Evolutionary conservation across 2,888 invertebrate species (phyloP), one percentile per base, ranked within the genome.

Genomic region (Elysia crispata): DNA sequence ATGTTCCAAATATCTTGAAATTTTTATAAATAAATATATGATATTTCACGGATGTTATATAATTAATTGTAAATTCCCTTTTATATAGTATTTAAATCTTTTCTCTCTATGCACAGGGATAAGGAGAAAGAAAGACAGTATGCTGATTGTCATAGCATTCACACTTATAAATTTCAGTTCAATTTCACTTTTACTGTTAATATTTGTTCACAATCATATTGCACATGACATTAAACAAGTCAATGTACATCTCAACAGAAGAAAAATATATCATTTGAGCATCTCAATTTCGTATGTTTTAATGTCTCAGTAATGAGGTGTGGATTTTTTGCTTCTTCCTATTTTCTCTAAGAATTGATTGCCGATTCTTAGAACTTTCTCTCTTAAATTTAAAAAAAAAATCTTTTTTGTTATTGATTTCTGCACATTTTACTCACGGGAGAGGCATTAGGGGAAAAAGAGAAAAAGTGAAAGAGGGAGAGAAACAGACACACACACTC

Each of bases 61-160:
- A 11, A 41, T 3, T 41, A 41, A 41, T 11, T 3, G 11, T 6
- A 41, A 41, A 6, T 41, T 11, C 41, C 11, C 5, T 41, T 41
- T 41, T 6, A 41, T 11, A 6, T 6, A 41, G 41, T 41, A 11
- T 41, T 41, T 41, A 3, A 41, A 41, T 41, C 11, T 41, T 11
- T 11, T 41, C 41, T 41, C 11, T 41, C 41, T 6, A 3, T 41
- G 41, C 3, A 41, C 41, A 41, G 41, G 41, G 41, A 11, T 11
- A 3, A 73, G 64, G 72, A 78, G 73, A 78, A 78, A 78, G 78
- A 78, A 31, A 78, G 78, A 73, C 72, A 78, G 62, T 31, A 31
- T 23, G 6, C 50, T 50, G 11, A 77, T 31, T 67, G 5, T 50
- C 20, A 31, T 6, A 25, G 49, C 60, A 3, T 62, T 62, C 25